Base-by-base conservation (phyloP, 2,113 vertebrate species). In the Serilophus lunatus region DNA sequence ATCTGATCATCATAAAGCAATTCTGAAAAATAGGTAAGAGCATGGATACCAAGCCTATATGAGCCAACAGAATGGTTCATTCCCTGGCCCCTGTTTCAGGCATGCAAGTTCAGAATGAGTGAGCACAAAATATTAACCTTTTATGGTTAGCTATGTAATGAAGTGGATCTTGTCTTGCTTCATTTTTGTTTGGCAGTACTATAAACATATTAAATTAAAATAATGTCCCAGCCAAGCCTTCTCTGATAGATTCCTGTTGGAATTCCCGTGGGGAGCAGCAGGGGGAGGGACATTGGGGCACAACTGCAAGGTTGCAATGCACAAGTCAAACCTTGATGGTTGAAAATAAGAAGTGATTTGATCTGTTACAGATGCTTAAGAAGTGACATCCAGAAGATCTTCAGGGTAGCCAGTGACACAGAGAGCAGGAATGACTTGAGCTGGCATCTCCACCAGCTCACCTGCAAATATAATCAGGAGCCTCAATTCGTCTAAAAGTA, bases 141-240 rank as follows among this genome's bases (percentile, higher is more conserved):
- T 95, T 95, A 92, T 92, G 90, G 95, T 81, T 72, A 94, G 64
- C 44, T 75, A 4, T 49, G 51, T 64, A 86, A 91, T 91, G 91
- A 94, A 89, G 90, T 33, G 66, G n/a, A 71, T 69, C 74, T 91
- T 79, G 64, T 74, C 88, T 93, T 87, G 86, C 65, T 95, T 96
- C 78, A 63, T 76, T 91, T 93, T 82, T 80, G 76, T 92, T 87
- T 96, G 92, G 95, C 92, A 93, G 75, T 35, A 51, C 68, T 94
- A 93, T 92, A 97, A 97, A 92, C 91, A 94, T 3, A 54, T 7
- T 29, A 76, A 93, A 92, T 78, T 61, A 50, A 88, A 95, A 89
- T 28, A 76, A 12, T 54, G 75, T 54, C 85, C 80, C 47, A 59
- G 87, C 90, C 89, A 96, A 93, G 82, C 72, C 59, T 95, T 86